Conservation (phyloP, 2,797 vertebrate genomes). For the Masticophis lateralis region DNA sequence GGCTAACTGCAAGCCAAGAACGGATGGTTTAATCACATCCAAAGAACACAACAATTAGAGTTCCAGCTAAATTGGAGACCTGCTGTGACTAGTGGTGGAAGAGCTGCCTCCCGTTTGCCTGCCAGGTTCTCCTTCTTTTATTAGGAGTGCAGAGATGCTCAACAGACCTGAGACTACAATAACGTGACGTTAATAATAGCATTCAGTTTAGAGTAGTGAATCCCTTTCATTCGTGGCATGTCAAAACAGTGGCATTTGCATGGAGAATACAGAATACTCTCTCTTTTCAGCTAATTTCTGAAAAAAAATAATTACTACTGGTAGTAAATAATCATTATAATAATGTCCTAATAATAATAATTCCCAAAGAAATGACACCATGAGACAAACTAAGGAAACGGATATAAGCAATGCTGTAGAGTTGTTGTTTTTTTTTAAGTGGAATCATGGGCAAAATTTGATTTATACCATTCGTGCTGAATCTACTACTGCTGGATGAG, state of each 20-base stretch:
- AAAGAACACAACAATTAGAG: constrained; percentile 63
- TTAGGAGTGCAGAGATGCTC: constrained; percentile 27
- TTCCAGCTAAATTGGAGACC: constrained; percentile 52
- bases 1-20: constrained; percentile 61
- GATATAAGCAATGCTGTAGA: constrained; percentile 44
- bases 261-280: neutral
- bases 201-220: neutral
- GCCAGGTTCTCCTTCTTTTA: constrained; percentile 11
- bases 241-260: constrained; percentile 10
- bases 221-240: neutral
- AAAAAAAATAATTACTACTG: neutral
- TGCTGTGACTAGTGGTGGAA: constrained; percentile 35
- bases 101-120: constrained; percentile 9
- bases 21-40: constrained; percentile 66
- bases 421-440: neutral
- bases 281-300: neutral
- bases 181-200: neutral
- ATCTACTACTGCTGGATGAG: constrained; percentile 1
- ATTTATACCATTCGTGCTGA: constrained; percentile 48
- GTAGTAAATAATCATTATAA: neutral
- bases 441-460: constrained; percentile 56
- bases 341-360: neutral
- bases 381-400: neutral
- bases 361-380: neutral
- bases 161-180: constrained; percentile 15